phyloP scores from a whole-genome alignment of 2,888 invertebrate genomes.

The Lymantria dispar region DNA sequence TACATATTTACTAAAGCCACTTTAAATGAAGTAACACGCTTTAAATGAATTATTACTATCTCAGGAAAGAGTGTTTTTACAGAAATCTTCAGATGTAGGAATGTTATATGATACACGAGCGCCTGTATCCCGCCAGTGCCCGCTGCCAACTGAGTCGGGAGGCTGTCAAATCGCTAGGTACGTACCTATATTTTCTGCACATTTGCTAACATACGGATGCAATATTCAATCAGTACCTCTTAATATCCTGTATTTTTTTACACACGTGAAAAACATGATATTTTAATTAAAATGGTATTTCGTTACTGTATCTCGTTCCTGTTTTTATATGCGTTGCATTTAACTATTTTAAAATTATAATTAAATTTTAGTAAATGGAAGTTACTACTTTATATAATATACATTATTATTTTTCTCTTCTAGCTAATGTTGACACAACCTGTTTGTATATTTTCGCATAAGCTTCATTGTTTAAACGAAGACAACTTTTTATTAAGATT shows the following conservation, averaged over 20 bases:
- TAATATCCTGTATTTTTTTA: neutral
- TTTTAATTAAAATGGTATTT: neutral
- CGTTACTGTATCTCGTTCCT: neutral
- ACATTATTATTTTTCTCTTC: neutral
- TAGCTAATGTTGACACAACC: constrained; percentile 30
- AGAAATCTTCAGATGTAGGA: neutral
- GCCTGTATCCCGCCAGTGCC: neutral
- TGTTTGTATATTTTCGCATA: constrained; percentile 43
- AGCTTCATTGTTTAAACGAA: constrained; percentile 63
- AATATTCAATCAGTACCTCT: neutral
- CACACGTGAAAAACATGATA: neutral
- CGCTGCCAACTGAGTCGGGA: constrained; percentile 3
- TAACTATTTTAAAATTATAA: too few relatives aligned
- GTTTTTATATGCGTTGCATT: too few relatives aligned
- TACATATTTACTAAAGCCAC: too few relatives aligned
- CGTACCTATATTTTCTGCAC: neutral
- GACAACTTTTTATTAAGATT: constrained; percentile 52
- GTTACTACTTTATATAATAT: too few relatives aligned
- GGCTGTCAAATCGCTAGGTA: neutral
- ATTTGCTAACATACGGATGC: neutral
- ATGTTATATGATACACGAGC: neutral
- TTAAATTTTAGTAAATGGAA: too few relatives aligned
- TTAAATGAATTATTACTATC: too few relatives aligned
- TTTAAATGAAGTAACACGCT: too few relatives aligned
- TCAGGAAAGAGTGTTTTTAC: too few relatives aligned